Evolutionary conservation across 1,140 invertebrate species (phyloP).

Genomic region (Orius laevigatus): DNA sequence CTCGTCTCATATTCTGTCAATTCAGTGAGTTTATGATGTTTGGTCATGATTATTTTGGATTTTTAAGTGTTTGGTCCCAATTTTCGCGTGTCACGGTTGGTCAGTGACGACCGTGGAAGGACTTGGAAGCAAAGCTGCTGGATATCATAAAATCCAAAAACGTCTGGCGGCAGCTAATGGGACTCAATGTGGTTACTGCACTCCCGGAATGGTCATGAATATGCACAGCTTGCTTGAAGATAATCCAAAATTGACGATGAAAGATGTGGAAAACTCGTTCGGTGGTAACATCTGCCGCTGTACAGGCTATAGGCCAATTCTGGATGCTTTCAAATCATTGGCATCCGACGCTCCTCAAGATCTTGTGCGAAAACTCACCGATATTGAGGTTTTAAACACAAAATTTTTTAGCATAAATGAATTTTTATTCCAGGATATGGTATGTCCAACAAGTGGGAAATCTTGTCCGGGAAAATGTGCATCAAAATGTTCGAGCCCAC

Average conservation of each 20-base stretch:
- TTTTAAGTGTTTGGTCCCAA: constrained; percentile 48
- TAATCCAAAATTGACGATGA: constrained; percentile 35
- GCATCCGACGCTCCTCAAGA: constrained; percentile 34
- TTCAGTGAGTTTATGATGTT: constrained; percentile 29
- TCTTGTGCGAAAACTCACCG: constrained; percentile 19
- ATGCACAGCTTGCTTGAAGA: constrained; percentile 38
- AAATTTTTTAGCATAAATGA: background rate
- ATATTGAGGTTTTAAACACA: constrained; percentile 28
- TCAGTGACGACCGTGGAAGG: constrained; percentile 65
- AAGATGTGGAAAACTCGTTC: constrained; percentile 55
- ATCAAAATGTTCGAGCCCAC: background rate
- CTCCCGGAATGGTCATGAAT: constrained; percentile 72
- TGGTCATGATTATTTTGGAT: too few species aligned
- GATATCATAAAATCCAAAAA: constrained; percentile 55
- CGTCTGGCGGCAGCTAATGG: constrained; percentile 51
- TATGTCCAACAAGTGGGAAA: constrained; percentile 11
- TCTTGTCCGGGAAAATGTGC: constrained; percentile 1
- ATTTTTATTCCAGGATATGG: constrained; percentile 12
- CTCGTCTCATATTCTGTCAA: constrained; percentile 46
- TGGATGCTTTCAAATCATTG: constrained; percentile 66
- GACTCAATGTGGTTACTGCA: constrained; percentile 68
- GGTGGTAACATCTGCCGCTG: constrained; percentile 74
- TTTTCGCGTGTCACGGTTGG: constrained; percentile 56
- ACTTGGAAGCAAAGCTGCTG: constrained; percentile 44
- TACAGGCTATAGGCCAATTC: constrained; percentile 72